Percentiles rank a stretch among this genome's conserved stretches.
These are phyloP conservation scores for Gadopsis bispinosus DNA, from an alignment of 2,797 vertebrate species.

Conservation along the genomic window DNA sequence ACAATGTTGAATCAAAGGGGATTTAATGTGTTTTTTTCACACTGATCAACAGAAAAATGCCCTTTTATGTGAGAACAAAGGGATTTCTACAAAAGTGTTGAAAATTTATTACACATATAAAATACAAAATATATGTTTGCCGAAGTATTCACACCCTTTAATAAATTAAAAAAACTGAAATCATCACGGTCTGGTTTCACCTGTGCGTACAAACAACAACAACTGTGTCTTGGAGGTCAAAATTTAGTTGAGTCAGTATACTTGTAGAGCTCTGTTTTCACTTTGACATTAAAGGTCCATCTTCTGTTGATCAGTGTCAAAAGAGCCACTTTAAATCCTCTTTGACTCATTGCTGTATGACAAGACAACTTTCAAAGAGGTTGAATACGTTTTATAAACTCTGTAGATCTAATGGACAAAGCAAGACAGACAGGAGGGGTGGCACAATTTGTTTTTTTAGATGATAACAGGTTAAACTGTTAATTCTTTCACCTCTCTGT, in stretches of 20 bases:
- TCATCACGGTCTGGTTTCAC: neutral
- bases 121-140: neutral
- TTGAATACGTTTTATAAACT: neutral
- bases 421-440: neutral
- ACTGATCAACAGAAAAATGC: neutral
- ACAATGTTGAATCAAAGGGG: neutral
- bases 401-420: slow-evolving; percentile 11
- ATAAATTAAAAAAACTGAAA: neutral
- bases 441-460: neutral
- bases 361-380: neutral
- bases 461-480: slow-evolving; percentile 5
- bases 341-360: neutral
- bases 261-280: slow-evolving; percentile 7
- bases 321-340: neutral
- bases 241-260: neutral
- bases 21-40: neutral
- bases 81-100: neutral
- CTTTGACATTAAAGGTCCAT: slow-evolving; percentile 1
- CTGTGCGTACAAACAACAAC: neutral
- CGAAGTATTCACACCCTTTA: neutral
- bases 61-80: neutral
- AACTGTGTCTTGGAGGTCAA: neutral
- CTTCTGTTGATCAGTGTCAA: neutral
- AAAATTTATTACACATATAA: neutral
- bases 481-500: neutral